A percentile compares a stretch with the other conserved stretches of the same genome.
Conservation (phyloP, 2,888 invertebrate species). For the Cryptophagus acutangulus region DNA sequence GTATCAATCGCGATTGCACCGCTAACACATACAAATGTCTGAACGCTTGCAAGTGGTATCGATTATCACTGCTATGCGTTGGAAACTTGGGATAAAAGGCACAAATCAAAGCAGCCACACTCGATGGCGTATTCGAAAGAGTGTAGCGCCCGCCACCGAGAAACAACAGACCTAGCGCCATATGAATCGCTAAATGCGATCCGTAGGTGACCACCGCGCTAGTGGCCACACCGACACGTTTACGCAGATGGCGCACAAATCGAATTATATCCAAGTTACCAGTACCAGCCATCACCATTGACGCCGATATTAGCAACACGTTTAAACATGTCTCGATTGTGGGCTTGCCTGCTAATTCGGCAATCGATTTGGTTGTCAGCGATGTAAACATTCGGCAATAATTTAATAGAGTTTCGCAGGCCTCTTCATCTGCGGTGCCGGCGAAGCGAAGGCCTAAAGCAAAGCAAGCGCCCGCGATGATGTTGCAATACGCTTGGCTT, state of each 20-base stretch:
- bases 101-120: slow-evolving; percentile 85
- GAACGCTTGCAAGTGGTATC: slow-evolving; percentile 95
- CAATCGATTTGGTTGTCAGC: slow-evolving; percentile 64
- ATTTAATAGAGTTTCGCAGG: slow-evolving; percentile 71
- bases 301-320: slow-evolving; percentile 72
- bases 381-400: slow-evolving; percentile 67
- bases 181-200: slow-evolving; percentile 91
- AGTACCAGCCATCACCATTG: slow-evolving; percentile 93
- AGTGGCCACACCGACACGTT: slow-evolving; percentile 68
- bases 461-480: slow-evolving; percentile 91
- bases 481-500: slow-evolving; percentile 95
- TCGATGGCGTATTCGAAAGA: slow-evolving; percentile 72
- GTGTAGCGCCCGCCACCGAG: slow-evolving; percentile 90
- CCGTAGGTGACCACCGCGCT: slow-evolving; percentile 77
- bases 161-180: slow-evolving; percentile 89
- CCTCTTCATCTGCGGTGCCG: slow-evolving; percentile 79
- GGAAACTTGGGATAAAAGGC: slow-evolving; percentile 97
- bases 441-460: slow-evolving; percentile 91
- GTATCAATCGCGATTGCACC: slow-evolving; percentile 80
- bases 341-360: slow-evolving; percentile 83
- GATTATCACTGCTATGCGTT: slow-evolving; percentile 93
- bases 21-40: slow-evolving; percentile 94
- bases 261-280: slow-evolving; percentile 81
- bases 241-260: slow-evolving; percentile 77
- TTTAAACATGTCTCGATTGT: slow-evolving; percentile 87